Conservation (phyloP, 2,888 invertebrate species). For the Nomada ruficornis region DNA sequence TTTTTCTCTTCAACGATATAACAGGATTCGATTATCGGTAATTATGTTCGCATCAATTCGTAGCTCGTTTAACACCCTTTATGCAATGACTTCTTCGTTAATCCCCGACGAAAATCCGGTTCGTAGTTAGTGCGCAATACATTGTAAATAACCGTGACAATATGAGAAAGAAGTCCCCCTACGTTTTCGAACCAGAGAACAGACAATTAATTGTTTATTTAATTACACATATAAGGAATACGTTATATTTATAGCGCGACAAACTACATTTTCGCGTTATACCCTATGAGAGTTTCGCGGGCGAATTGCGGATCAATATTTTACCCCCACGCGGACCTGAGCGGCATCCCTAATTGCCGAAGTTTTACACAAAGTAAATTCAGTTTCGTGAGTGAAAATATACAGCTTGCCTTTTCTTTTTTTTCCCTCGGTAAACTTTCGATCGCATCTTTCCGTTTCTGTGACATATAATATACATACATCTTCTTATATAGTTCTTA, state of each 20-base stretch:
- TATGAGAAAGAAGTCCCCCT: constrained; percentile 32
- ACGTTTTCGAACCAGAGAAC: not conserved
- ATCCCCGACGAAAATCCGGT: constrained; percentile 35
- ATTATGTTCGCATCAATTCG: constrained; percentile 56
- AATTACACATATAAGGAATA: constrained; percentile 24
- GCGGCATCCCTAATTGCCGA: constrained; percentile 56
- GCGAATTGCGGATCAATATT: constrained; percentile 74
- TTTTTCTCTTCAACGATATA: not conserved
- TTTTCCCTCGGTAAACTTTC: constrained; percentile 10
- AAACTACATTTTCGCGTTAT: constrained; percentile 23
- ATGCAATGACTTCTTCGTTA: constrained; percentile 67
- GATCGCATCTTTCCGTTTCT: constrained; percentile 7
- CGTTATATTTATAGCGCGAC: constrained; percentile 28
- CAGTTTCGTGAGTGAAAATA: constrained; percentile 50
- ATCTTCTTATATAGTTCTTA: constrained; percentile 10
- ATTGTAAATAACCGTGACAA: constrained; percentile 24
- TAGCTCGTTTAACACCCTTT: constrained; percentile 66
- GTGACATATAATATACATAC: not conserved
- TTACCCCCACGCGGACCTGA: constrained; percentile 70
- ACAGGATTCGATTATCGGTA: constrained; percentile 52
- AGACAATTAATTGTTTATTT: constrained; percentile 28
- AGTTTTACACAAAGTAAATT: constrained; percentile 52
- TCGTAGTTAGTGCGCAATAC: constrained; percentile 34
- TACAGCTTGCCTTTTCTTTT: not conserved
- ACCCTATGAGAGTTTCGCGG: constrained; percentile 67